A percentile compares a stretch with the other conserved stretches of the same genome.
These are phyloP conservation scores for Momotus momota DNA, from an alignment of 2,797 vertebrate species.

Conservation along the genomic window DNA sequence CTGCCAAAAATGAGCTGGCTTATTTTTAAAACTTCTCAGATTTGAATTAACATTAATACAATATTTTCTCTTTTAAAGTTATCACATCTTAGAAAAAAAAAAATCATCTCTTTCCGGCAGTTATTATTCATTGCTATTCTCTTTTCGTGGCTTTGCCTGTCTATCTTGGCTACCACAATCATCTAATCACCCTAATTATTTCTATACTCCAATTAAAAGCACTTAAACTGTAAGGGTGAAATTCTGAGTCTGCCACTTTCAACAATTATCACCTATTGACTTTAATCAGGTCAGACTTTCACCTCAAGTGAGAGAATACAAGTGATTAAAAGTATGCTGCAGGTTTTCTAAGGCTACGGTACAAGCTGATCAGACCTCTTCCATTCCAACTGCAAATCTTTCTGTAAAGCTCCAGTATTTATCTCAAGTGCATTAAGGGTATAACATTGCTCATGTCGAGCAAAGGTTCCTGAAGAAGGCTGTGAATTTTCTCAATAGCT, in stretches of 20 bases:
- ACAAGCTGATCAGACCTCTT: background rate
- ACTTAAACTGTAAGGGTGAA: background rate
- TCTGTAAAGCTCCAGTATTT: background rate
- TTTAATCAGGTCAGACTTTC: conserved; percentile 17
- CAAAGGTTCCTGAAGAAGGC: background rate
- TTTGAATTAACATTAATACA: background rate
- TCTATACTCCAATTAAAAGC: background rate
- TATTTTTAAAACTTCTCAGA: background rate
- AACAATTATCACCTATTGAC: background rate
- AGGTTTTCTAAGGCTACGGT: background rate
- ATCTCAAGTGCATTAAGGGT: background rate
- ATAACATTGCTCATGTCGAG: background rate
- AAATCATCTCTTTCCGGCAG: background rate
- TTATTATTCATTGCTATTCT: background rate
- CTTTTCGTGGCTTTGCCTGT: background rate
- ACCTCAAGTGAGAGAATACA: background rate
- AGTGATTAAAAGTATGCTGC: background rate
- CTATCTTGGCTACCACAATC: background rate
- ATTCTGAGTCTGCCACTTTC: background rate
- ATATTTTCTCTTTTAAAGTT: background rate
- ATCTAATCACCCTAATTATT: background rate
- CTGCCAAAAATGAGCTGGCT: background rate
- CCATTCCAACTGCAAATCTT: background rate
- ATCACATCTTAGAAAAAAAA: background rate
- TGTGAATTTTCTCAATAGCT: background rate